A percentile compares a stretch with the other conserved stretches of the same genome.
Conservation (phyloP, 2,888 invertebrate genomes). For the Troides helena region DNA sequence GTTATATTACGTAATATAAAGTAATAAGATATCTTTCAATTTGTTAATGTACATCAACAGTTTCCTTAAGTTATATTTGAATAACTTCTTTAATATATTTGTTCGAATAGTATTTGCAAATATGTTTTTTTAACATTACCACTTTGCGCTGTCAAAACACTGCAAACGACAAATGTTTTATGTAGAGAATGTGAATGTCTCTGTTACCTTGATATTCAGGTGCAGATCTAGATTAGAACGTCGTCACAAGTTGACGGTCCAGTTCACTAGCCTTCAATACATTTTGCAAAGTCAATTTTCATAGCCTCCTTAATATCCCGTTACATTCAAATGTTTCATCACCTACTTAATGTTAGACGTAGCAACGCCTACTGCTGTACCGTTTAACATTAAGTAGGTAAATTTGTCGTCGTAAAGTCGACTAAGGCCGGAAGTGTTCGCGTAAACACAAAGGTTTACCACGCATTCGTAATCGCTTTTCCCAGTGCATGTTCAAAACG, state of each 20-base stretch:
- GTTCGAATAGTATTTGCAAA: not conserved
- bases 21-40: too few species aligned
- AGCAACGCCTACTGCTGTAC: not conserved
- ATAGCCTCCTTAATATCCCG: not conserved
- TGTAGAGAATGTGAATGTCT: conserved; percentile 24
- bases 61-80: not conserved
- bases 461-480: not conserved
- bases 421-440: not conserved
- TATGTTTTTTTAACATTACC: not conserved
- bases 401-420: not conserved
- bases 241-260: conserved; percentile 15
- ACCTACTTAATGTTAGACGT: not conserved
- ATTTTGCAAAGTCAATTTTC: conserved; percentile 1
- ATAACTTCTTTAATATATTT: not conserved
- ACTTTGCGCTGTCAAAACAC: not conserved
- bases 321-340: not conserved
- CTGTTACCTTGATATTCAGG: conserved; percentile 28
- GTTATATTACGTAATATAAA: too few species aligned
- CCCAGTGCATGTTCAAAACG: not conserved
- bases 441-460: not conserved
- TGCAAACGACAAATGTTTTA: conserved; percentile 13
- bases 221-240: conserved; percentile 27
- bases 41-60: too few species aligned
- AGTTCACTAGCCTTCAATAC: conserved; percentile 21
- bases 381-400: not conserved